Evolutionary conservation across 2,888 invertebrate genomes (phyloP), one percentile per base, ranked within the genome.

Genomic region (Leptura quadrifasciata): DNA sequence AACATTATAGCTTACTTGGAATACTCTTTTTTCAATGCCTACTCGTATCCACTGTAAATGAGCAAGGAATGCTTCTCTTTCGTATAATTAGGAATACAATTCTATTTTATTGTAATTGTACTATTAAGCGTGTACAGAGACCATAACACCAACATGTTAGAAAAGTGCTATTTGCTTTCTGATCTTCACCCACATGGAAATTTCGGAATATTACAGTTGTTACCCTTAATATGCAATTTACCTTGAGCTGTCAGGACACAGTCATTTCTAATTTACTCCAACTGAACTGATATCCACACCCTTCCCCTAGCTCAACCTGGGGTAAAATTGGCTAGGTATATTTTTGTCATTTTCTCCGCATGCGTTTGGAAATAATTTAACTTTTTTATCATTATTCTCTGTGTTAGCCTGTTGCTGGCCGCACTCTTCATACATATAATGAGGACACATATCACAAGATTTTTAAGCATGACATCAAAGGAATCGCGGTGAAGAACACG

Each of bases 401-500:
- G 60, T 31, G 2, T 31, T 31, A 47, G n/a, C n/a, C 27, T n/a
- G 60, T 9, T n/a, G 27, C 17, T 61, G 17, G 17, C n/a, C 17
- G 15, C 17, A 9, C 6, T 61, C 15, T 18, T 47, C 1, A 47
- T 47, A 47, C 15, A 5, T 47, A 15, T 61, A 61, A 61, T 61
- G 60, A 61, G 31, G 24, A 61, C 9, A n/a, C 9, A 31, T 27
- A 39, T 47, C 47, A 17, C n/a, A 47, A 2, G 31, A 61, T 31
- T 61, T 61, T 61, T 31, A 24, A 60, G 24, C 24, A 21, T 24
- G 17, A 31, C 60, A 61, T 31, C 60, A 31, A 61, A 61, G 60
- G 8, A 27, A 61, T 2, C 17, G 0, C 4, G 17, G 27, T 31
- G n/a, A 61, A 61, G 60, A 27, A 61, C 60, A 47, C 0, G n/a